Evolutionary conservation across 2,113 vertebrate genomes (phyloP), one percentile per base, ranked within the genome.

Genomic region (Zootoca vivipara): DNA sequence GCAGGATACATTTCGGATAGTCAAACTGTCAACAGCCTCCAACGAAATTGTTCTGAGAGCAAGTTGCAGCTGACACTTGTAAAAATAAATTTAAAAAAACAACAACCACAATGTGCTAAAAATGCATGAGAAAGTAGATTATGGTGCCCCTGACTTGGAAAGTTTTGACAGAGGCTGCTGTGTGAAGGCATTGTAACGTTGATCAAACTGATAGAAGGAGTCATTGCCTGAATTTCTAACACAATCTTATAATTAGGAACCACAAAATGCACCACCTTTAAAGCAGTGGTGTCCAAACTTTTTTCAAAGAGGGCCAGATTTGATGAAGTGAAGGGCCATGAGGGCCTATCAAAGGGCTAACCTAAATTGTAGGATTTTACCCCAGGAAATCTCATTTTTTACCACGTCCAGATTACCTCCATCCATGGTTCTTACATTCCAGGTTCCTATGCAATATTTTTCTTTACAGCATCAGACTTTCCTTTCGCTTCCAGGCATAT

Each of bases 41-140:
- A 94, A 92, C 92, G 93, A 93, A 62, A 89, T 75, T 90, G 91
- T 92, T 93, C 12, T 92, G 92, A 92, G 91, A 93, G 93, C 89
- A 93, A 91, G 91, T 90, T 91, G 87, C 93, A 92, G 93, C 92
- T 94, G 93, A 93, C 92, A 93, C 87, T 92, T n/a, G 16, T 16
- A 94, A 75, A 72, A 94, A 94, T 93, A 95, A 90, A 94, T 94
- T 93, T 82, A 93, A 93, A 95, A 95, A 92, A 91, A 92, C 92
- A 92, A 94, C 95, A 95, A 93, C 90, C 93, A 92, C 82, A 10
- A 30, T 35, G 4, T 70, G 82, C 10, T 82, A 95, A 95, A 85
- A 90, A 95, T 93, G 94, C 82, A 94, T 94, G 95, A 96, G 92
- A 93, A 92, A 93, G 87, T 94, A 93, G 92, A 28, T 94, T 92